Conservation (phyloP, 2,113 vertebrate species). For the Sitta europaea region DNA sequence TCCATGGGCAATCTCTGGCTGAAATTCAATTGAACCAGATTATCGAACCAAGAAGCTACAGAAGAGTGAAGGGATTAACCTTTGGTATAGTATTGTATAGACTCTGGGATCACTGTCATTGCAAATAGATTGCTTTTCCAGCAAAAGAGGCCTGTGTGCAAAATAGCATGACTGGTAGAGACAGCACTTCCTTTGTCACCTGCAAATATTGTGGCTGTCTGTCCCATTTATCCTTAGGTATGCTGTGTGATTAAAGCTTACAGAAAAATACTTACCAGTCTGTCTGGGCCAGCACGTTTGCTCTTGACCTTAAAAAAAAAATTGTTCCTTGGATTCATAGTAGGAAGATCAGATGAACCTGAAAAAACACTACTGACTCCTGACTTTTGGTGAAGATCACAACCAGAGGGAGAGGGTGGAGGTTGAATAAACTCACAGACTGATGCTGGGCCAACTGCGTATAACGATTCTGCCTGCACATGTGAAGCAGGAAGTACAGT, state of each 20-base stretch:
- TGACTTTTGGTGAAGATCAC: accelerated
- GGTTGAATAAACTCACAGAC: neutral
- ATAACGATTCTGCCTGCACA: neutral
- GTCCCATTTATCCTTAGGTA: neutral
- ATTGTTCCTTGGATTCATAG: neutral
- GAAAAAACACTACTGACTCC: neutral
- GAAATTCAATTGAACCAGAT: neutral
- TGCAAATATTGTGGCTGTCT: neutral
- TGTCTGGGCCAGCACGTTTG: neutral
- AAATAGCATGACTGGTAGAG: neutral
- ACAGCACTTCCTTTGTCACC: neutral
- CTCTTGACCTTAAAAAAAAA: neutral
- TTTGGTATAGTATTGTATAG: neutral
- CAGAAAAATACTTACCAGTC: neutral
- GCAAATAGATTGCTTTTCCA: neutral
- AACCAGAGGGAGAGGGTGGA: neutral
- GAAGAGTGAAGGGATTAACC: neutral
- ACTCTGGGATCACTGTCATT: neutral
- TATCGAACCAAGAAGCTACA: neutral
- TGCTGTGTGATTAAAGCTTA: neutral
- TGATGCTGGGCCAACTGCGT: neutral
- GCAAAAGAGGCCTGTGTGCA: neutral
- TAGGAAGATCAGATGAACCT: neutral
- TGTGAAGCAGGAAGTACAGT: neutral
- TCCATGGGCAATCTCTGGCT: neutral